Conservation (phyloP, 2,888 invertebrate species). For the Pteria penguin region DNA sequence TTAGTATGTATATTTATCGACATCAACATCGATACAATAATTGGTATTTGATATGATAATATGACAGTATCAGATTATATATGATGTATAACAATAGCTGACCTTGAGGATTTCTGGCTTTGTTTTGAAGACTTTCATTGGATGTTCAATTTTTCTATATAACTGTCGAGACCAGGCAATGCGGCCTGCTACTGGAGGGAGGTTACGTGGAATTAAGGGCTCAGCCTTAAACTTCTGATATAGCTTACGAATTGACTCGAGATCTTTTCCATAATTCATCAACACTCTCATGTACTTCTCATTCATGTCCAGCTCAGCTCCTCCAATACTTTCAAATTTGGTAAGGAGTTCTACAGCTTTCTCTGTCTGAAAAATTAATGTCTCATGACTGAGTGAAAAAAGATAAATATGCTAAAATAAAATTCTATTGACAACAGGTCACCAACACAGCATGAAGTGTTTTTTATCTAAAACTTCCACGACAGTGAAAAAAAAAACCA, state of each 20-base stretch:
- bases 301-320: constrained; percentile 78
- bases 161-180: constrained; percentile 89
- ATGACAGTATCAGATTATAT: too few species aligned
- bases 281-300: constrained; percentile 80
- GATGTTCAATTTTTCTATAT: constrained; percentile 89
- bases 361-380: constrained; percentile 78
- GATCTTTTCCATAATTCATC: constrained; percentile 86
- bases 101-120: constrained; percentile 78
- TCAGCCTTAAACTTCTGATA: constrained; percentile 93
- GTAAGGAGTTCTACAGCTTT: constrained; percentile 77
- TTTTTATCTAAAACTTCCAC: too few species aligned
- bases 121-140: constrained; percentile 84
- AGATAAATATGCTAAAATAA: too few species aligned
- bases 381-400: too few species aligned
- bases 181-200: constrained; percentile 93
- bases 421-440: too few species aligned
- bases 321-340: constrained; percentile 79
- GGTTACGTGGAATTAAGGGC: constrained; percentile 92
- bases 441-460: too few species aligned
- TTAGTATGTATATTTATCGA: too few species aligned
- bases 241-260: constrained; percentile 87
- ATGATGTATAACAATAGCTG: background rate
- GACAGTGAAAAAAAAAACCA: too few species aligned
- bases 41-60: too few species aligned
- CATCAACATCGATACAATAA: too few species aligned